Percentiles rank a stretch among this genome's conserved stretches.
phyloP scores from a whole-genome alignment of 2,113 vertebrate species.

The Callorhinus ursinus region DNA sequence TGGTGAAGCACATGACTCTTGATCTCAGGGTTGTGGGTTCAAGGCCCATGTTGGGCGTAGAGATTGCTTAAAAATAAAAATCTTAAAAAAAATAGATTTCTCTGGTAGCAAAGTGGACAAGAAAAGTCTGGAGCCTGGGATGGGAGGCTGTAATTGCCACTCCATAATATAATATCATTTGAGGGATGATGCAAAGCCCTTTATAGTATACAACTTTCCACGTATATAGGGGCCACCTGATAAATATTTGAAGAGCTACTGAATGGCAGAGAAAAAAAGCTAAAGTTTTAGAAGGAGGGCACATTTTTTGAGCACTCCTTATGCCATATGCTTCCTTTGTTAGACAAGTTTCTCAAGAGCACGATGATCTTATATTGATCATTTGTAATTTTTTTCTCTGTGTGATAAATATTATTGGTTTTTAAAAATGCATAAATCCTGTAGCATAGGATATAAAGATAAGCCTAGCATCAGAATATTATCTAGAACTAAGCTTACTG shows the following conservation, averaged over 20 bases:
- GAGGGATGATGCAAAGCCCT: not conserved
- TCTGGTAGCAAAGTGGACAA: not conserved
- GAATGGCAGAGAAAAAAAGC: not conserved
- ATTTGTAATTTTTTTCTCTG: not conserved
- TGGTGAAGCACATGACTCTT: not conserved
- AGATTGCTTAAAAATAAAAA: not conserved
- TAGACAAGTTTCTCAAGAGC: conserved; percentile 19
- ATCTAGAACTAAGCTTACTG: not conserved
- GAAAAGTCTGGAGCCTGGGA: not conserved
- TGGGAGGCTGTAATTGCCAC: not conserved
- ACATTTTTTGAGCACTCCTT: not conserved
- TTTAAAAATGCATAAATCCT: not conserved
- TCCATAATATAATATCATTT: not conserved
- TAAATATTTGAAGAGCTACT: not conserved
- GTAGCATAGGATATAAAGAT: not conserved
- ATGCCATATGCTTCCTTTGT: not conserved
- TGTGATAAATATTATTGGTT: not conserved
- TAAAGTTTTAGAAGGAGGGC: not conserved
- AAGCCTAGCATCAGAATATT: not conserved
- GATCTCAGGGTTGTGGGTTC: not conserved
- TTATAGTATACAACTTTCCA: not conserved
- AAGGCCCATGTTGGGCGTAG: not conserved
- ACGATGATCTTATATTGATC: not conserved
- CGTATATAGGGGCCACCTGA: not conserved
- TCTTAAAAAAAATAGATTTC: not conserved